Evolutionary conservation across 2,113 vertebrate genomes (phyloP).

Genomic region (Gopherus flavomarginatus): DNA sequence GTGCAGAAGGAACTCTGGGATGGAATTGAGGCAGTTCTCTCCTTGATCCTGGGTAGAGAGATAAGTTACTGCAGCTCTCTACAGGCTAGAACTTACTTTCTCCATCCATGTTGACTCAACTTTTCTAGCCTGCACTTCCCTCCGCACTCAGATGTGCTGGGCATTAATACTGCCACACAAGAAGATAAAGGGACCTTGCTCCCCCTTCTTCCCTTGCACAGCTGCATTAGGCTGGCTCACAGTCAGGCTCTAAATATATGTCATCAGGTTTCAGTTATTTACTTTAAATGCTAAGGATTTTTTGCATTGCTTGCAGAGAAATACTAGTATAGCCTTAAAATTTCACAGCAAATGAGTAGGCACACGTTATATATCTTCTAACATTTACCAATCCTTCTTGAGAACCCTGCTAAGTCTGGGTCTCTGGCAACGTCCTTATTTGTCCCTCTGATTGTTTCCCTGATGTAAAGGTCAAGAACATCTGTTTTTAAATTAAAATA

Average conservation of each 20-base stretch:
- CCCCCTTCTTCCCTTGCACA: neutral
- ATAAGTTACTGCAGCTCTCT: neutral
- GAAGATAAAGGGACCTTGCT: neutral
- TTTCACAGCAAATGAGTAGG: neutral
- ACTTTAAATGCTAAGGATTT: neutral
- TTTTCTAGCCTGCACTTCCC: neutral
- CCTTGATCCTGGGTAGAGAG: neutral
- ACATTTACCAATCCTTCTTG: neutral
- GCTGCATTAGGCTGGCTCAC: neutral
- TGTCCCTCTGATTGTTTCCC: neutral
- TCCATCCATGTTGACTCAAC: neutral
- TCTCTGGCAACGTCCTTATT: neutral
- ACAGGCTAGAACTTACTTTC: neutral
- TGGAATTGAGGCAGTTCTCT: neutral
- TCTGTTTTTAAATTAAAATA: slow-evolving; percentile 33
- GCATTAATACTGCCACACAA: neutral
- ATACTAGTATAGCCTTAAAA: neutral
- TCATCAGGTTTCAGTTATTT: neutral
- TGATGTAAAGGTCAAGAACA: neutral
- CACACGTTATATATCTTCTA: neutral
- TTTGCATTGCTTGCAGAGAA: neutral
- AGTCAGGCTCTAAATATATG: too few relatives aligned
- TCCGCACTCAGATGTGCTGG: neutral
- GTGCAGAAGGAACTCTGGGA: neutral
- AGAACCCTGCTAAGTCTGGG: neutral